These are phyloP conservation scores for Knipowitschia caucasica DNA, from an alignment of 2,797 vertebrate genomes.

Conservation along the genomic window DNA sequence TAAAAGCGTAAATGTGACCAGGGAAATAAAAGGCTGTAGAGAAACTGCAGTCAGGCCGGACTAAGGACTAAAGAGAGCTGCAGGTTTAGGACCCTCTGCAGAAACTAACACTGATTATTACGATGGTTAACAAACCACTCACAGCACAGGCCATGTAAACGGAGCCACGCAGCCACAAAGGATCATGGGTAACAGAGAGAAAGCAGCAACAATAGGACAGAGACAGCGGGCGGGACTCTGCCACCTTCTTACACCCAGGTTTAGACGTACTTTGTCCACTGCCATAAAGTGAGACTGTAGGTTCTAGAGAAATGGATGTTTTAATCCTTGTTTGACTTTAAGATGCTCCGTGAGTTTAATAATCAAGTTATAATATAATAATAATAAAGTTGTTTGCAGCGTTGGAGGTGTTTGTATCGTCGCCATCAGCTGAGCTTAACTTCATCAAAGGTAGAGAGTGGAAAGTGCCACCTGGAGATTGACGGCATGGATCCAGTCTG, in stretches of 20 bases:
- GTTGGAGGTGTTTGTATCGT: no score
- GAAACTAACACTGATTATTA: slow-evolving; percentile 70
- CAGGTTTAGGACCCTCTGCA: slow-evolving; percentile 61
- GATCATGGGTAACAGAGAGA: slow-evolving; percentile 70
- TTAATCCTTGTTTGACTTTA: no score
- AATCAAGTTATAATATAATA: no score
- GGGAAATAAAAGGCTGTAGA: slow-evolving; percentile 57
- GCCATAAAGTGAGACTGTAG: not conserved
- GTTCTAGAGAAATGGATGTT: not conserved
- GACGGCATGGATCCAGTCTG: no score
- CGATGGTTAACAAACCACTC: slow-evolving; percentile 57
- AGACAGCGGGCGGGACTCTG: slow-evolving; percentile 25
- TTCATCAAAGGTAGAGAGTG: no score
- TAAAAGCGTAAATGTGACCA: slow-evolving; percentile 65
- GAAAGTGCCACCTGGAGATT: no score
- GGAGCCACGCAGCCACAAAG: slow-evolving; percentile 56
- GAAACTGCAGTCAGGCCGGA: slow-evolving; percentile 66
- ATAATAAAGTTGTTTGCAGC: no score
- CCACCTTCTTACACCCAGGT: slow-evolving; percentile 11
- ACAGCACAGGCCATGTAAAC: slow-evolving; percentile 66
- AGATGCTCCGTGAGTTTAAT: no score
- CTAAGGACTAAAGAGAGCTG: slow-evolving; percentile 65
- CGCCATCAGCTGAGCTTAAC: no score
- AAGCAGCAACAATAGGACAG: slow-evolving; percentile 60
- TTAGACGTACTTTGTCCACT: not conserved